These are phyloP conservation scores for Acholoe squamosa DNA, from an alignment of 2,888 invertebrate species.

Conservation along the genomic window DNA sequence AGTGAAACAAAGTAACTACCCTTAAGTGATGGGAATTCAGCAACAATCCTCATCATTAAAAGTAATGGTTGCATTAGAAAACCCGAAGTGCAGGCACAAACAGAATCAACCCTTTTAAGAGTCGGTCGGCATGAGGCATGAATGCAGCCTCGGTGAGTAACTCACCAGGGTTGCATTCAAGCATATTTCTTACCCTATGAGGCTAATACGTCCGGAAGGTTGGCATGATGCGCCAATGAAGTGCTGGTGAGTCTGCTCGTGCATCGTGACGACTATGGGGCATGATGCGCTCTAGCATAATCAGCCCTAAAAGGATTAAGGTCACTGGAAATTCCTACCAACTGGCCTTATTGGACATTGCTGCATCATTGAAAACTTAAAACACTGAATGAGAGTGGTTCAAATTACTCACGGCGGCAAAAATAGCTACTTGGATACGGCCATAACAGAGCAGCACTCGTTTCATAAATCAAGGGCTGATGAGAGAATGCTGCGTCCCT, in stretches of 20 bases:
- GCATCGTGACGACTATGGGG: no score
- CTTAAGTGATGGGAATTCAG: conserved; percentile 7
- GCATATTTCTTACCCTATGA: no score
- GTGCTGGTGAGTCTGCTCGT: no score
- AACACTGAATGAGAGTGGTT: not conserved
- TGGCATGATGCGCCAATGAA: no score
- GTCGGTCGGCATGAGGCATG: no score
- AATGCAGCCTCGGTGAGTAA: no score
- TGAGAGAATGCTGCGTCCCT: not conserved
- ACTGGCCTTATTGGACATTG: conserved; percentile 11
- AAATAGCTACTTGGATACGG: not conserved
- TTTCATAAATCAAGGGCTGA: conserved; percentile 11
- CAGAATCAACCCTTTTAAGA: no score
- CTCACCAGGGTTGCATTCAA: no score
- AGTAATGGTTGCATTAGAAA: not conserved
- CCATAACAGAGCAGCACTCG: not conserved
- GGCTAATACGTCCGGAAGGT: no score
- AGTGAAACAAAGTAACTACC: not conserved
- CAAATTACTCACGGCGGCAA: not conserved
- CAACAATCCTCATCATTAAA: not conserved
- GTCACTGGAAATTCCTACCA: not conserved
- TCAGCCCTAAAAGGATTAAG: conserved; percentile 13
- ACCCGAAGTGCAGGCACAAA: not conserved
- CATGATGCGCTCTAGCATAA: no score
- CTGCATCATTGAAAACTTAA: conserved; percentile 30